Evolutionary conservation across 1,140 invertebrate species (phyloP), one percentile per base, ranked within the genome.

Genomic region (Arion vulgaris): DNA sequence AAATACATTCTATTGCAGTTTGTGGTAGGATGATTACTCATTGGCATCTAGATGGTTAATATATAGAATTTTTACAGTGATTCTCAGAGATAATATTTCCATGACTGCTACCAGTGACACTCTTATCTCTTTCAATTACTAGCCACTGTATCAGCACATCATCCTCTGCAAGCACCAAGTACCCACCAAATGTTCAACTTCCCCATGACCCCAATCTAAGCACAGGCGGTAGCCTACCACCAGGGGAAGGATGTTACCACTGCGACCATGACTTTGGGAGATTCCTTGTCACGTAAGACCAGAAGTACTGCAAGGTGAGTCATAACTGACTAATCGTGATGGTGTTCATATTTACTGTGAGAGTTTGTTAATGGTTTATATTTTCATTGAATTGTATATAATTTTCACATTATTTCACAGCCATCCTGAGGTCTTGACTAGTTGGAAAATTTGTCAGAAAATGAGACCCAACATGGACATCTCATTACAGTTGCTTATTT

Each of bases 161-260:
- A 83, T 95, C 96, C 28, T 93, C 93, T 34, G 93, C 93, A 84
- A 92, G 92, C 72, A 92, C 93, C 7, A 75, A 86, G 39, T 86
- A 86, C 73, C 87, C 87, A n/a, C 78, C 85, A 23, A 87, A 86
- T 45, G 79, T 87, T 32, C 82, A 87, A 72, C 86, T 88, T n/a
- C 89, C 87, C 45, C 91, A 89, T 82, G 87, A 87, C 41, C 75
- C 86, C 17, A 82, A 75, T 1, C 84, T 84, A 1, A 83, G 92
- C 4, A 45, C 62, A n/a, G 93, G 95, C 57, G 94, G 95, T 81
- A 95, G 95, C 85, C 94, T 96, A 19, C 96, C 97, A 53, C 95
- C 95, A 0, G 96, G 96, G 0, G 96, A 98, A 92, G 96, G 96
- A 7, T 97, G 96, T 92, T 97, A 97, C 93, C 95, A 96, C 28